Conservation (phyloP, 2,888 invertebrate species). For the Griposia aprilina region DNA sequence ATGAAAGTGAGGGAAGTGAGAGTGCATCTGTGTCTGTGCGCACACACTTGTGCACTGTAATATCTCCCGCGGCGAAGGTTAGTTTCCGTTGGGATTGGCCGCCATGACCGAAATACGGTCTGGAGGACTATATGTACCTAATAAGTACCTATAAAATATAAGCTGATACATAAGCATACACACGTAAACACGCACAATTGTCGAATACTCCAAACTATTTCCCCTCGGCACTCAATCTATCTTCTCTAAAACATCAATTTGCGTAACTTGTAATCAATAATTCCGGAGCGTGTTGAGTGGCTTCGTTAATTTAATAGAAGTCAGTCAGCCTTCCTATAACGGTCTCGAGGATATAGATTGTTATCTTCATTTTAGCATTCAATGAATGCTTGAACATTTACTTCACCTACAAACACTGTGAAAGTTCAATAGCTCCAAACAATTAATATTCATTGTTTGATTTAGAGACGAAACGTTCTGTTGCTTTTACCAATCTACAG, state of each 20-base stretch:
- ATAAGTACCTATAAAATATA: neutral
- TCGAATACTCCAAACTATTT: constrained; percentile 24
- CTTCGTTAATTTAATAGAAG: constrained; percentile 64
- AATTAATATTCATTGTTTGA: constrained; percentile 75
- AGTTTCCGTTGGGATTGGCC: too few species aligned
- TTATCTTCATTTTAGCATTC: constrained; percentile 78
- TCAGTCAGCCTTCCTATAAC: constrained; percentile 58
- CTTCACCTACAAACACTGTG: constrained; percentile 66
- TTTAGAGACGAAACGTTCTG: constrained; percentile 65
- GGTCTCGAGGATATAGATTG: constrained; percentile 65
- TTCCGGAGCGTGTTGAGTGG: constrained; percentile 58
- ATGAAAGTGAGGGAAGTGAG: too few species aligned
- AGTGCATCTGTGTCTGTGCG: too few species aligned
- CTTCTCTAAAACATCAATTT: constrained; percentile 37
- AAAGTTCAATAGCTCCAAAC: constrained; percentile 71
- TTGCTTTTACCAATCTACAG: constrained; percentile 65
- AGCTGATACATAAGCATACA: neutral
- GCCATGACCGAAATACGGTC: too few species aligned
- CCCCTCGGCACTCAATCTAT: constrained; percentile 17
- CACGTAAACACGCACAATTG: neutral
- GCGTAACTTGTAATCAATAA: constrained; percentile 59
- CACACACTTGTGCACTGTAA: too few species aligned
- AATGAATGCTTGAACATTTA: constrained; percentile 71
- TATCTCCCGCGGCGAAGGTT: too few species aligned
- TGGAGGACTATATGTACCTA: too few species aligned